Conservation (phyloP, 1,140 invertebrate genomes). For the Lineus longissimus region DNA sequence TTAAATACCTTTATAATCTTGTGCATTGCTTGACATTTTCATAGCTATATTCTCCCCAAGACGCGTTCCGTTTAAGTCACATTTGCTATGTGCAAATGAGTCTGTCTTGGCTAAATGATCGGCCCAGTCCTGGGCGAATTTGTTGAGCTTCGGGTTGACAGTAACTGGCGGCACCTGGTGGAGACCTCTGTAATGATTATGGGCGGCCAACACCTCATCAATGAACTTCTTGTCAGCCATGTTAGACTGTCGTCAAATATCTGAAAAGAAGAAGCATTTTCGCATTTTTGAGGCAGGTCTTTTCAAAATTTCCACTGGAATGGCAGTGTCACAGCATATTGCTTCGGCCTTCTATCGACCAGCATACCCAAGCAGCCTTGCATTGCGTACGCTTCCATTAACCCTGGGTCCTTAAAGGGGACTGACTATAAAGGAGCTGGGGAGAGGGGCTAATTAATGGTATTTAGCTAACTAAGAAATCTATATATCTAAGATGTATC, state of each 20-base stretch:
- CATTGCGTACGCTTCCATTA: too few relatives aligned
- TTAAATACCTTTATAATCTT: slow-evolving; percentile 34
- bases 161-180: slow-evolving; percentile 68
- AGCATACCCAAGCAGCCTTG: too few relatives aligned
- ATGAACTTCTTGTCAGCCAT: slow-evolving; percentile 26
- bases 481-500: too few relatives aligned
- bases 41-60: slow-evolving; percentile 51
- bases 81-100: slow-evolving; percentile 66
- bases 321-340: too few relatives aligned
- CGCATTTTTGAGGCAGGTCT: too few relatives aligned
- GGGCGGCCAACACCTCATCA: slow-evolving; percentile 57
- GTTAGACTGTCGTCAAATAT: not conserved
- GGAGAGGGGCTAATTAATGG: too few relatives aligned
- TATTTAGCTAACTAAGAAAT: too few relatives aligned
- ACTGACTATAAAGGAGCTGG: too few relatives aligned
- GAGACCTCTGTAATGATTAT: slow-evolving; percentile 73
- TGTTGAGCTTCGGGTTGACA: slow-evolving; percentile 64
- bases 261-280: too few relatives aligned
- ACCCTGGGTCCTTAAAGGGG: too few relatives aligned
- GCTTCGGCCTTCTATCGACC: too few relatives aligned
- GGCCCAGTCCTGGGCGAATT: slow-evolving; percentile 74
- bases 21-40: slow-evolving; percentile 34
- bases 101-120: slow-evolving; percentile 67
- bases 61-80: slow-evolving; percentile 28
- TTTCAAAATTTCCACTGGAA: too few relatives aligned